phyloP scores from a whole-genome alignment of 2,888 invertebrate genomes.

The Lordiphosa andalusiaca region DNA sequence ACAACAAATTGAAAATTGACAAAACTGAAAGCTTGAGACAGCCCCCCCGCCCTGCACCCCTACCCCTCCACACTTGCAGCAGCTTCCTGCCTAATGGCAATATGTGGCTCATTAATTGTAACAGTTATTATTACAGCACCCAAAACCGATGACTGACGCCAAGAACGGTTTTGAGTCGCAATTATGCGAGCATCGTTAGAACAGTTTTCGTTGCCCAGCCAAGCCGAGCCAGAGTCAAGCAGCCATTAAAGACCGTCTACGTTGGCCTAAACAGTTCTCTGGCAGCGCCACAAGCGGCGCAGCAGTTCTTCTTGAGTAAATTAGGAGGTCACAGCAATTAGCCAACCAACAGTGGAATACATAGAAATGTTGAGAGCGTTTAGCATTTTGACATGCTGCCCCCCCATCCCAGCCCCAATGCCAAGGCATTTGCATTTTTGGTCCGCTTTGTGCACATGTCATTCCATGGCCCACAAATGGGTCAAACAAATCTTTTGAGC shows the following conservation, averaged over 20 bases:
- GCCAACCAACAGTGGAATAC: slow-evolving; percentile 76
- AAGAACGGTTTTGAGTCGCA: slow-evolving; percentile 44
- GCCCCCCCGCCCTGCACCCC: no score
- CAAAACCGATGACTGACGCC: slow-evolving; percentile 44
- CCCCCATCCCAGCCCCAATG: slow-evolving; percentile 25
- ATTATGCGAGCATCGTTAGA: slow-evolving; percentile 67
- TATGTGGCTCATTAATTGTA: slow-evolving; percentile 62
- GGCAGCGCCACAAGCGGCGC: slow-evolving; percentile 15
- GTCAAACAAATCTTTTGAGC: slow-evolving; percentile 66
- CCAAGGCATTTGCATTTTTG: slow-evolving; percentile 40
- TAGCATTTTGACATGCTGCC: slow-evolving; percentile 68
- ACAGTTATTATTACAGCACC: slow-evolving; percentile 69
- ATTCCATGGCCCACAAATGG: slow-evolving; percentile 58
- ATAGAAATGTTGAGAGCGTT: slow-evolving; percentile 67
- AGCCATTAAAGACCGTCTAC: slow-evolving; percentile 34
- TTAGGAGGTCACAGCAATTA: slow-evolving; percentile 80
- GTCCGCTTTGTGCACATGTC: slow-evolving; percentile 68
- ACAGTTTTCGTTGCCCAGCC: slow-evolving; percentile 61
- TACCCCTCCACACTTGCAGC: no score
- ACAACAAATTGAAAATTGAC: no score
- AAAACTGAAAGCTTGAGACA: no score
- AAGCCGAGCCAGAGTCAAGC: slow-evolving; percentile 8
- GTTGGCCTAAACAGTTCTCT: slow-evolving; percentile 16
- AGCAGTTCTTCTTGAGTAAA: slow-evolving; percentile 75
- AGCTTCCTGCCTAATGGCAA: no score